phyloP scores from a whole-genome alignment of 1,140 invertebrate genomes.

The Dreissena rostriformis region DNA sequence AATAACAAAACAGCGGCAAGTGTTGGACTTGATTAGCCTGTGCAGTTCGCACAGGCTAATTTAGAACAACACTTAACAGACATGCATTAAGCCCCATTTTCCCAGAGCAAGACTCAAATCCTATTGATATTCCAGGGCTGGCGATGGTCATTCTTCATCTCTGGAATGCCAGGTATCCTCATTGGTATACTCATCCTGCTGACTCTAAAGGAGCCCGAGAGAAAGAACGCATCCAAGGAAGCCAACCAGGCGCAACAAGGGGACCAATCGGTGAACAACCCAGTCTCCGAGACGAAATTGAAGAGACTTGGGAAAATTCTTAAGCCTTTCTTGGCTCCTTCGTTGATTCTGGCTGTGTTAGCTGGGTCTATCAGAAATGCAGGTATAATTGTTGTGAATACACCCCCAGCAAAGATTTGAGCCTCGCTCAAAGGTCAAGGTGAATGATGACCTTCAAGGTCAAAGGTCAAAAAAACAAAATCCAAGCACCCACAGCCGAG shows the following conservation, averaged over 20 bases:
- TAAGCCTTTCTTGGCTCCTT: slow-evolving; percentile 87
- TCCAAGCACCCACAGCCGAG: too few species aligned
- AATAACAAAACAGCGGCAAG: too few species aligned
- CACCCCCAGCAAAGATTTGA: too few species aligned
- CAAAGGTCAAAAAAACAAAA: too few species aligned
- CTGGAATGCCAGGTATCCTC: slow-evolving; percentile 90
- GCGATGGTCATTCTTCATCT: slow-evolving; percentile 92
- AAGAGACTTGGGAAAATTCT: slow-evolving; percentile 57
- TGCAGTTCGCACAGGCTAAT: too few species aligned
- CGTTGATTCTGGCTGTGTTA: slow-evolving; percentile 90
- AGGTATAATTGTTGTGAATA: slow-evolving; percentile 83
- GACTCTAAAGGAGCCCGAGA: slow-evolving; percentile 89
- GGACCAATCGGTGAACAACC: neutral
- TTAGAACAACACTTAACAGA: too few species aligned
- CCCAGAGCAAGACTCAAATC: neutral
- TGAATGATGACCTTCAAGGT: too few species aligned
- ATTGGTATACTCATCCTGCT: slow-evolving; percentile 88
- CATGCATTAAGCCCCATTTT: too few species aligned
- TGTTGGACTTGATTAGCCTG: too few species aligned
- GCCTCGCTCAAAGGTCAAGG: too few species aligned
- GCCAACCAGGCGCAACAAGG: neutral
- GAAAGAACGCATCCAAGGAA: slow-evolving; percentile 84
- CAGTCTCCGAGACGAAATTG: neutral
- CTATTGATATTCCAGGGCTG: slow-evolving; percentile 85
- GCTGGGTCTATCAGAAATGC: slow-evolving; percentile 95